Evolutionary conservation across 92 coral and sea anemone species (phyloP), one percentile per base, ranked within the genome.

Genomic region (Hydrozoanthus gracilis): DNA sequence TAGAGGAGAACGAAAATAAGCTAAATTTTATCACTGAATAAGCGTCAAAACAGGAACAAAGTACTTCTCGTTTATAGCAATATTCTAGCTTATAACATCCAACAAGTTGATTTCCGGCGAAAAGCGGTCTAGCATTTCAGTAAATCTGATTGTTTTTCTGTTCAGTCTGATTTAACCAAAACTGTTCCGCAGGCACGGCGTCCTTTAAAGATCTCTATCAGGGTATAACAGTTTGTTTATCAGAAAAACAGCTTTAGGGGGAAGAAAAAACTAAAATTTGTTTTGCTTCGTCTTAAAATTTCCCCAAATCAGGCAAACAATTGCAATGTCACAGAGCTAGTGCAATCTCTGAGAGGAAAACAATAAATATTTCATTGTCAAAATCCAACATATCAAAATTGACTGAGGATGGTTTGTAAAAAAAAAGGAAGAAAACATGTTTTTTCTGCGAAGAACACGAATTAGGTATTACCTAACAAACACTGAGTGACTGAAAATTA

Each of bases 151-250:
- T 50, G 60, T 6, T 58, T 27, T 47, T 14, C 44, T 44, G 61
- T 74, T 74, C 10, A n/a, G 47, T 27, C 39, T 5, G 4, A 65
- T 65, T 65, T 7, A 60, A 17, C 50, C 20, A 9, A 13, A 14
- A 9, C 49, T 54, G 51, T 27, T 18, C 64, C 44, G 50, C 39
- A 27, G 39, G 39, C 82, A 51, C 74, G 85, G 74, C 47, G 17
- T 10, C 73, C 74, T 80, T 80, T 65, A 56, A 46, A 65, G 74
- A 80, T 80, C 55, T 7, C 44, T 60, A 78, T 78, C 85, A 46
- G 16, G 5, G 5, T 2, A 27, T 0, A 12, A 49, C 10, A 6
- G 27, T 68, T 14, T 52, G 11, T 52, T 52, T 17, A 76, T n/a
- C 4, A 76, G 4, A 17, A 52, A 68, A 27, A 8, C 12, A 66